Evolutionary conservation across 2,888 invertebrate genomes (phyloP).

Genomic region (Ypsolopha scabrella): DNA sequence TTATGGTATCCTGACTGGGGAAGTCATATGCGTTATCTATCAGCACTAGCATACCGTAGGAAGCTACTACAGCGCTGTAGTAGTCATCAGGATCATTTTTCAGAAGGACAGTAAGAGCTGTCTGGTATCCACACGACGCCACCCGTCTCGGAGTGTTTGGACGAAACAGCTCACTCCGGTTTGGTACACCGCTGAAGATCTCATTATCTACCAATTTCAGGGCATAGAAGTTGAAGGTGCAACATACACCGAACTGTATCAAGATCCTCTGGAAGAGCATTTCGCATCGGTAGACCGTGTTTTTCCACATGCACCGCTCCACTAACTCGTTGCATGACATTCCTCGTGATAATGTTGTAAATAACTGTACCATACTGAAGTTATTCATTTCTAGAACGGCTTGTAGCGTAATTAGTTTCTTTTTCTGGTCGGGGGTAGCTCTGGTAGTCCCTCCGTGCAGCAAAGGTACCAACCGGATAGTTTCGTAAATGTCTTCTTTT

Average conservation of each 20-base stretch:
- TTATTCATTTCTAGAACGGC: slow-evolving; percentile 40
- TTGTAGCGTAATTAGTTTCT: slow-evolving; percentile 31
- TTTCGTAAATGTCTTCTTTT: slow-evolving; percentile 34
- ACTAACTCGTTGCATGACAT: slow-evolving; percentile 57
- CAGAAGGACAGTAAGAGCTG: slow-evolving; percentile 72
- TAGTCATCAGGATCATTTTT: slow-evolving; percentile 71
- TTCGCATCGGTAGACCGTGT: slow-evolving; percentile 54
- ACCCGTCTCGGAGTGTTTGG: slow-evolving; percentile 66
- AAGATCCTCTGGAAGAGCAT: slow-evolving; percentile 57
- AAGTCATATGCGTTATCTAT: slow-evolving; percentile 75
- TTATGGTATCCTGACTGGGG: slow-evolving; percentile 73
- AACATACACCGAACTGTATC: slow-evolving; percentile 69
- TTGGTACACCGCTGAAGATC: slow-evolving; percentile 12
- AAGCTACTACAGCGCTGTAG: slow-evolving; percentile 70
- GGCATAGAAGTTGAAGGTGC: slow-evolving; percentile 74
- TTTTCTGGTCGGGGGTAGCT: slow-evolving; percentile 19
- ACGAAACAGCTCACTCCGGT: slow-evolving; percentile 20
- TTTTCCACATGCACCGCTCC: slow-evolving; percentile 72
- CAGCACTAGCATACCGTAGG: slow-evolving; percentile 72
- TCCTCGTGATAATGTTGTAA: slow-evolving; percentile 37
- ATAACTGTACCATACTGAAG: slow-evolving; percentile 30
- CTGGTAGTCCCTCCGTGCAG: slow-evolving; percentile 30
- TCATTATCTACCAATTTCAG: slow-evolving; percentile 19
- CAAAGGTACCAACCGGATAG: slow-evolving; percentile 33
- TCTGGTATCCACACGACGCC: slow-evolving; percentile 77